These are phyloP conservation scores for Macrosteles quadrilineatus DNA, from an alignment of 1,140 invertebrate genomes.

Conservation along the genomic window DNA sequence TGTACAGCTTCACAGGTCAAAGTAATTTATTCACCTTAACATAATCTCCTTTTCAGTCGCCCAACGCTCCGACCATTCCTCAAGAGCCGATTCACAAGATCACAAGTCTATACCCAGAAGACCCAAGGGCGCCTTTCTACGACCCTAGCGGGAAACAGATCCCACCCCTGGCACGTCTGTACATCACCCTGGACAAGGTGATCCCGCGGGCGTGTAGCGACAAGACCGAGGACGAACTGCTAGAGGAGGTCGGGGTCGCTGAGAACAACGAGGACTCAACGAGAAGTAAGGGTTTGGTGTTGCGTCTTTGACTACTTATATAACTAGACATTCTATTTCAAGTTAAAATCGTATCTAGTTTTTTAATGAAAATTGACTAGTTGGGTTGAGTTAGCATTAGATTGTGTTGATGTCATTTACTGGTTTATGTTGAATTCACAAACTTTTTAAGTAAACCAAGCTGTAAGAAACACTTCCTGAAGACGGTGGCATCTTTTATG, in stretches of 20 bases:
- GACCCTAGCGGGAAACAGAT: conserved; percentile 70
- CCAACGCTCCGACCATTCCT: conserved; percentile 78
- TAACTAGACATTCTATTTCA: neutral
- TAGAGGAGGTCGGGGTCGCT: conserved; percentile 56
- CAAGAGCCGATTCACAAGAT: conserved; percentile 81
- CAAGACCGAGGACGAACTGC: conserved; percentile 45
- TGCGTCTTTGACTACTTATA: no score
- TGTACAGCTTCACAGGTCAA: no score
- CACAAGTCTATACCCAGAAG: conserved; percentile 76
- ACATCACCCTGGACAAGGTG: conserved; percentile 75
- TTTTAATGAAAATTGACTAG: no score
- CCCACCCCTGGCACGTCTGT: conserved; percentile 85
- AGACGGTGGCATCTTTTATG: no score
- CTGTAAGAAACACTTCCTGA: no score
- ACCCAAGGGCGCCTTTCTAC: conserved; percentile 89
- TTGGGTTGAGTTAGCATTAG: no score
- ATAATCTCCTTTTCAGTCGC: conserved; percentile 74
- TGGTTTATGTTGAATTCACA: no score
- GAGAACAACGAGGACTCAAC: conserved; percentile 71
- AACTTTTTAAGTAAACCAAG: no score
- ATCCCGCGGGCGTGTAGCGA: conserved; percentile 82
- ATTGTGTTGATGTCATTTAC: no score
- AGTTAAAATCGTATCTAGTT: neutral
- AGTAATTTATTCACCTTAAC: no score
- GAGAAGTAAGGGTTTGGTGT: conserved; percentile 69